Percentiles rank a stretch among this genome's conserved stretches.
Evolutionary conservation across 1,140 invertebrate species (phyloP).

Genomic region (Heterodera schachtii): DNA sequence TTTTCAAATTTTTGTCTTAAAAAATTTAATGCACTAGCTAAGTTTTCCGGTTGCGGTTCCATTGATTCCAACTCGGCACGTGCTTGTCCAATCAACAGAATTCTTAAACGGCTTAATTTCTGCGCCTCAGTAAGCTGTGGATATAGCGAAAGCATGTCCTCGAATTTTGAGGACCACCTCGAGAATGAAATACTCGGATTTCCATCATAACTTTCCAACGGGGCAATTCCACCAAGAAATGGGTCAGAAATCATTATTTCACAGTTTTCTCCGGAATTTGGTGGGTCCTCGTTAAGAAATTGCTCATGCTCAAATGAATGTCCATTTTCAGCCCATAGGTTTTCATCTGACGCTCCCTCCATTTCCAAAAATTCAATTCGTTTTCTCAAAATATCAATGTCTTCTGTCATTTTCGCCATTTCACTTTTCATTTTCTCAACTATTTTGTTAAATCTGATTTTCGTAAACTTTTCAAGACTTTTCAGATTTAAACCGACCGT

Average conservation of each 20-base stretch:
- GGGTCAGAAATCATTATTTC: neutral
- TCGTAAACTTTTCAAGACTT: neutral
- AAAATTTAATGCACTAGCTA: neutral
- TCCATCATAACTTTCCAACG: neutral
- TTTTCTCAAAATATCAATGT: neutral
- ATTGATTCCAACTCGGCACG: neutral
- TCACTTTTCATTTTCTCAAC: neutral
- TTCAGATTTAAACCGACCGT: neutral
- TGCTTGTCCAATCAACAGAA: neutral
- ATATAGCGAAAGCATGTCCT: neutral
- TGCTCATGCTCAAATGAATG: neutral
- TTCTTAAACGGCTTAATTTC: neutral
- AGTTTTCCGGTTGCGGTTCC: neutral
- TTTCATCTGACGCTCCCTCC: neutral
- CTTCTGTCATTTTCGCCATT: neutral
- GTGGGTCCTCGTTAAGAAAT: neutral
- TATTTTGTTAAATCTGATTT: neutral
- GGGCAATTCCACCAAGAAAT: neutral
- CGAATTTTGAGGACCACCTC: neutral
- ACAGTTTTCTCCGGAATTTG: neutral
- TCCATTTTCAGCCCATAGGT: neutral
- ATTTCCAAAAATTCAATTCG: neutral
- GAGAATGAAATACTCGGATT: slow-evolving; percentile 2
- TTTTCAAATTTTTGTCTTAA: slow-evolving; percentile 4
- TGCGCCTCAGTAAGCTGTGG: neutral